phyloP scores from a whole-genome alignment of 2,113 vertebrate genomes.

The Gallinago jamesoni region DNA sequence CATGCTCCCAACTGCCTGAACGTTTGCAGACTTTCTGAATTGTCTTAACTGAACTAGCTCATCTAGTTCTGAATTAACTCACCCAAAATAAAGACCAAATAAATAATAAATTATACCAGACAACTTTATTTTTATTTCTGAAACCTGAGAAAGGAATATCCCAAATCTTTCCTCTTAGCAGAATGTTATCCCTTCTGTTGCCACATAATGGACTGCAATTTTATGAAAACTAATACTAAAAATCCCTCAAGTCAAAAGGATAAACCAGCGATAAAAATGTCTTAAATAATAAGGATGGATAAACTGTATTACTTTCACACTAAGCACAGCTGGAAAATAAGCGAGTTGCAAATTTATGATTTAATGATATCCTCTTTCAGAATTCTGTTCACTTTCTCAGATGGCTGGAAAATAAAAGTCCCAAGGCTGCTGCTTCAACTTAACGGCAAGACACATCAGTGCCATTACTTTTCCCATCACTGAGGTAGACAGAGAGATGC shows the following conservation, averaged over 20 bases:
- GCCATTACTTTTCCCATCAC: background rate
- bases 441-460: background rate
- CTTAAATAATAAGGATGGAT: background rate
- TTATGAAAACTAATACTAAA: slow-evolving; percentile 25
- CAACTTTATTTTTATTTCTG: background rate
- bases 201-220: background rate
- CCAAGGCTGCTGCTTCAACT: background rate
- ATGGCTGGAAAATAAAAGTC: slow-evolving; percentile 23
- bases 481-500: background rate
- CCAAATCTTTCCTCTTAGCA: background rate
- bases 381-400: slow-evolving; percentile 13
- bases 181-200: background rate
- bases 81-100: background rate
- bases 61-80: background rate
- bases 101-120: background rate
- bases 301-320: slow-evolving; percentile 34
- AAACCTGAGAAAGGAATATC: background rate
- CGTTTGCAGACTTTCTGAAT: background rate
- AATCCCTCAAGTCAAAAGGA: slow-evolving; percentile 44
- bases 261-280: background rate
- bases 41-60: background rate
- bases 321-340: slow-evolving; percentile 37
- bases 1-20: background rate
- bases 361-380: slow-evolving; percentile 34
- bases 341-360: slow-evolving; percentile 44